phyloP scores from a whole-genome alignment of 2,888 invertebrate genomes.

The Protophormia terraenovae region DNA sequence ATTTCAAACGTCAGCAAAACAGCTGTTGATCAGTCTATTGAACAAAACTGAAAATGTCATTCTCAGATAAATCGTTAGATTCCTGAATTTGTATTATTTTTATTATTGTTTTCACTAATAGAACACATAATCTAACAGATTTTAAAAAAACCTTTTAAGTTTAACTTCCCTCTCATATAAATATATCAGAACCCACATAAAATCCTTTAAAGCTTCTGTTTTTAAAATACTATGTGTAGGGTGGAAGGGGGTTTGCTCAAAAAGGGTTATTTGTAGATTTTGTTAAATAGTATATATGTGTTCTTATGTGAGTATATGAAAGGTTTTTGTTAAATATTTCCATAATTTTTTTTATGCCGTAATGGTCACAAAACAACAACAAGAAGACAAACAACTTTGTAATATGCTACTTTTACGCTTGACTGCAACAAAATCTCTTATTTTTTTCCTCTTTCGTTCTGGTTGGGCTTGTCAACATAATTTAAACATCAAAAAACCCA shows the following conservation, averaged over 20 bases:
- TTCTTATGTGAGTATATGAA: not conserved
- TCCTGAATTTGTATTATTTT: too few species aligned
- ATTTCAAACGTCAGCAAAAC: too few species aligned
- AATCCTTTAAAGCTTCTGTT: not conserved
- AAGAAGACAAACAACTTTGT: slow-evolving; percentile 51
- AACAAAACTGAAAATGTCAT: too few species aligned
- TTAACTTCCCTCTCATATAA: not conserved
- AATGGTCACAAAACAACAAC: slow-evolving; percentile 32
- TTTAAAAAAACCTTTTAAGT: not conserved
- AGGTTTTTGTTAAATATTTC: slow-evolving; percentile 6
- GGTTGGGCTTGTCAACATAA: slow-evolving; percentile 73
- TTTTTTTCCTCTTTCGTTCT: not conserved
- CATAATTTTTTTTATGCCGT: slow-evolving; percentile 5
- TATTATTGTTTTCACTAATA: too few species aligned
- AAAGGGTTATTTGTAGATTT: not conserved
- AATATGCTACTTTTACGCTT: slow-evolving; percentile 60
- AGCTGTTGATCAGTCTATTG: too few species aligned
- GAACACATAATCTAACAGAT: too few species aligned
- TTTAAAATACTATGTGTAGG: not conserved
- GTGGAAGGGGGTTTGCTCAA: not conserved
- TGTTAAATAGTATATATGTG: not conserved
- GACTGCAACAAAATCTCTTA: slow-evolving; percentile 21
- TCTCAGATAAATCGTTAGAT: too few species aligned
- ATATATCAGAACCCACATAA: not conserved
- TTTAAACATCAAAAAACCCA: slow-evolving; percentile 73